phyloP scores from a whole-genome alignment of 2,888 invertebrate genomes.

The Sinelater perroti region DNA sequence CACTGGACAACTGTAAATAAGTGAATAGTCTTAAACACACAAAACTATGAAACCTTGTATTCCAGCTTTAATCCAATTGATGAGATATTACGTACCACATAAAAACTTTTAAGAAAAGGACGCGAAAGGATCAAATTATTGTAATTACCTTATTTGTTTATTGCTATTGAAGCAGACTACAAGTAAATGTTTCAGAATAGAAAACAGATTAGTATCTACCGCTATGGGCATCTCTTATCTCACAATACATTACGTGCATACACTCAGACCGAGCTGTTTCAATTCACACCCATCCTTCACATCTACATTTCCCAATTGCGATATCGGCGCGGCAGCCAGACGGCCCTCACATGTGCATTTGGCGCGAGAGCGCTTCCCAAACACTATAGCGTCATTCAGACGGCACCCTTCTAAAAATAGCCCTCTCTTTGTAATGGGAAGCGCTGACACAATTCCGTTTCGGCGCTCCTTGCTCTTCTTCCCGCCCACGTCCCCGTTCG shows the following conservation, averaged over 20 bases:
- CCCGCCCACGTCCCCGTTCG: background rate
- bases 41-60: too few relatives aligned
- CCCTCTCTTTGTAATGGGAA: slow-evolving; percentile 13
- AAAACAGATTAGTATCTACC: too few relatives aligned
- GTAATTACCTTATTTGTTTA: too few relatives aligned
- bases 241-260: background rate
- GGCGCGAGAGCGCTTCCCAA: slow-evolving; percentile 13
- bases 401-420: slow-evolving; percentile 17
- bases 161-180: too few relatives aligned
- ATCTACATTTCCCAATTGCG: slow-evolving; percentile 24
- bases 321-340: background rate
- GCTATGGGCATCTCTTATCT: too few relatives aligned
- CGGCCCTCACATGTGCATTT: background rate
- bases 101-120: too few relatives aligned
- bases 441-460: slow-evolving; percentile 9
- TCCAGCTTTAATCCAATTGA: too few relatives aligned
- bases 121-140: too few relatives aligned
- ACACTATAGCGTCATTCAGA: background rate
- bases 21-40: too few relatives aligned
- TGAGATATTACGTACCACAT: too few relatives aligned
- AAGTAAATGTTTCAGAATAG: too few relatives aligned
- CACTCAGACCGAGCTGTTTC: background rate
- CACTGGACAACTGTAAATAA: too few relatives aligned
- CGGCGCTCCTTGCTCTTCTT: background rate
- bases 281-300: slow-evolving; percentile 6